These are phyloP conservation scores for Cepphus grylle DNA, from an alignment of 2,113 vertebrate species.

Conservation along the genomic window DNA sequence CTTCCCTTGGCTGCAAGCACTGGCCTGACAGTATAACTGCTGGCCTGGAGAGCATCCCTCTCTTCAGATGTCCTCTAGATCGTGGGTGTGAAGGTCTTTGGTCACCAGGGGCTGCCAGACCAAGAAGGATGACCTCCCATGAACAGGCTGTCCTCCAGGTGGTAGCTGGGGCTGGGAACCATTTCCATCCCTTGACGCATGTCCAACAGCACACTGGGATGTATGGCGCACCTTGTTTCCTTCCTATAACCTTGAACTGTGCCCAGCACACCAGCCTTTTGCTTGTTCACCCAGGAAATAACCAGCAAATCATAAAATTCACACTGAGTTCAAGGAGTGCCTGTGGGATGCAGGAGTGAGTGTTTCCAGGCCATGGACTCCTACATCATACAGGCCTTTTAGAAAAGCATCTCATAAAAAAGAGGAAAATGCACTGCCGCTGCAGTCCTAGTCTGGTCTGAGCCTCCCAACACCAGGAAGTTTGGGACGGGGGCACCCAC, in stretches of 20 bases:
- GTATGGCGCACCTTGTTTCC: background rate
- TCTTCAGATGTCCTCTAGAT: background rate
- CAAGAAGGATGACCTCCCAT: background rate
- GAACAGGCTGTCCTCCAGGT: background rate
- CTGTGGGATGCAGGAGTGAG: background rate
- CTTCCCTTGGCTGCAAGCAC: background rate
- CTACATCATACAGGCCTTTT: background rate
- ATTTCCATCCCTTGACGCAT: background rate
- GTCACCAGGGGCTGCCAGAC: background rate
- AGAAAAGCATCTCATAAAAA: background rate
- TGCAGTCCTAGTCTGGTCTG: background rate
- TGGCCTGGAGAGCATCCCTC: background rate
- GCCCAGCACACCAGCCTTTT: background rate
- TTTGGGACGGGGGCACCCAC: background rate
- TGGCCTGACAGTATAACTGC: background rate
- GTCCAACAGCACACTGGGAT: background rate
- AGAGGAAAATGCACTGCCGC: background rate
- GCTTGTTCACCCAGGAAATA: background rate
- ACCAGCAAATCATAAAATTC: background rate
- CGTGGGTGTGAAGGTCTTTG: background rate
- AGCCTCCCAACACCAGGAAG: background rate
- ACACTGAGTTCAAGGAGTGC: background rate
- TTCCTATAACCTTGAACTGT: background rate
- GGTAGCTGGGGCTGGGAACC: background rate
- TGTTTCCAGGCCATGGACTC: background rate